Base-by-base conservation (phyloP, 2,888 invertebrate species). In the Mythimna albipuncta region DNA sequence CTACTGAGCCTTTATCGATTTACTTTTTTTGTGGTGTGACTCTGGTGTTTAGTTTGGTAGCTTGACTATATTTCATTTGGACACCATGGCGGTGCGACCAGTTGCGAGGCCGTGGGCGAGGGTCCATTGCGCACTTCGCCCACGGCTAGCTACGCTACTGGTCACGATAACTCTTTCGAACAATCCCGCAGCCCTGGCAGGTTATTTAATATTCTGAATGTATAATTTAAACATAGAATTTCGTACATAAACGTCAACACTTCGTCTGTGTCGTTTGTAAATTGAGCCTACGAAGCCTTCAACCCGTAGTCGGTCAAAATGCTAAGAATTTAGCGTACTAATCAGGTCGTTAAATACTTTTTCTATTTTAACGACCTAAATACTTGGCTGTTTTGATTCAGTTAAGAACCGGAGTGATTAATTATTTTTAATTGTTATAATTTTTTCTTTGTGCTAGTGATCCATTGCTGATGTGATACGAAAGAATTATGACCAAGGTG, bases 291-390 rank as follows among this genome's bases (percentile, higher is more conserved):
- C 63, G 16, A 16, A n/a, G 11, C 35, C 6, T 7, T 64, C 64
- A 11, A 16, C 26, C 38, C 35, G 21, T 35, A 41, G 50, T 21
- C 32, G 16, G 1, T 21, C 11, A 47, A 50, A 74, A 10, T 16
- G 3, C 38, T n/a, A 65, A 65, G 47, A 5, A 57, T 50, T 55
- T n/a, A 2, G 7, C 7, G 21, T 54, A 38, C 6, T 13, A 54
- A 55, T 77, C 59, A 59, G 47, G 19, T 59, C n/a, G 35, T 47
- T 67, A 47, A 76, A 38, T 47, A 73, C 7, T 62, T 59, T 58
- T 26, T 21, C 10, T 54, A 6, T 10, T 35, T 58, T 38, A 58
- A 38, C 2, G 19, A 35, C 35, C 58, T 58, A n/a, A 19, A 35
- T 58, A 4, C 35, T 35, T 35, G 5, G 19, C 19, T 4, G 19